Percentiles rank a stretch among this genome's conserved stretches.
phyloP scores from a whole-genome alignment of 1,140 invertebrate species.

The Trichonephila clavipes region DNA sequence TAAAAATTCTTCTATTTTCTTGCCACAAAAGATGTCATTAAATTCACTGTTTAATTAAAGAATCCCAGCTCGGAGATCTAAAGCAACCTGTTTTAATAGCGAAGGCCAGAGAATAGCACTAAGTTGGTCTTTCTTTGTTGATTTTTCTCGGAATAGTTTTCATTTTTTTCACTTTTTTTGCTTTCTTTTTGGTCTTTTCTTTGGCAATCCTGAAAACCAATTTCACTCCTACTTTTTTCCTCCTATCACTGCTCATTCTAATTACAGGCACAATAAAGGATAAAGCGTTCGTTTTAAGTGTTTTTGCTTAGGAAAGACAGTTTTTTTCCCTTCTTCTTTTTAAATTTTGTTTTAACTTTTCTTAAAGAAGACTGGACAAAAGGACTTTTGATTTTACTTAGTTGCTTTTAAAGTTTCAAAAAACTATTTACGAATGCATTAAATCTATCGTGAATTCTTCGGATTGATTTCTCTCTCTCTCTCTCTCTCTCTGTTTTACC shows the following conservation, averaged over 20 bases:
- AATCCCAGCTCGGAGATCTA: slow-evolving; percentile 10
- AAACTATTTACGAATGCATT: slow-evolving; percentile 21
- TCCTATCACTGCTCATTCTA: slow-evolving; percentile 44
- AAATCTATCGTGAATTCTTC: neutral
- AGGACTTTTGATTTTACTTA: neutral
- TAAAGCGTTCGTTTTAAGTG: slow-evolving; percentile 41
- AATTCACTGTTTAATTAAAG: slow-evolving; percentile 73
- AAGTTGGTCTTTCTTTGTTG: slow-evolving; percentile 57
- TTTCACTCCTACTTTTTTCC: slow-evolving; percentile 49
- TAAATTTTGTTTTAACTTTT: neutral
- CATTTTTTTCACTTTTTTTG: neutral
- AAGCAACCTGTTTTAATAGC: slow-evolving; percentile 36
- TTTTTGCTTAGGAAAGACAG: slow-evolving; percentile 11
- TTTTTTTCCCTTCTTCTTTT: neutral
- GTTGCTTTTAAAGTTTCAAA: slow-evolving; percentile 36
- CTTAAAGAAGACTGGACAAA: neutral
- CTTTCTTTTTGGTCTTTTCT: slow-evolving; percentile 18
- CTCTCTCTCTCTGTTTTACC: neutral
- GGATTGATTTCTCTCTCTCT: neutral
- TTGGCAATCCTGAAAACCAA: slow-evolving; percentile 60
- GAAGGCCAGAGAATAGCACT: neutral
- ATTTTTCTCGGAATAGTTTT: slow-evolving; percentile 63
- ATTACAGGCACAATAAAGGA: slow-evolving; percentile 61
- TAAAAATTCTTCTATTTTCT: slow-evolving; percentile 58
- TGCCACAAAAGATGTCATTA: slow-evolving; percentile 74